Conservation (phyloP, 2,888 invertebrate genomes). For the Apoda limacodes region DNA sequence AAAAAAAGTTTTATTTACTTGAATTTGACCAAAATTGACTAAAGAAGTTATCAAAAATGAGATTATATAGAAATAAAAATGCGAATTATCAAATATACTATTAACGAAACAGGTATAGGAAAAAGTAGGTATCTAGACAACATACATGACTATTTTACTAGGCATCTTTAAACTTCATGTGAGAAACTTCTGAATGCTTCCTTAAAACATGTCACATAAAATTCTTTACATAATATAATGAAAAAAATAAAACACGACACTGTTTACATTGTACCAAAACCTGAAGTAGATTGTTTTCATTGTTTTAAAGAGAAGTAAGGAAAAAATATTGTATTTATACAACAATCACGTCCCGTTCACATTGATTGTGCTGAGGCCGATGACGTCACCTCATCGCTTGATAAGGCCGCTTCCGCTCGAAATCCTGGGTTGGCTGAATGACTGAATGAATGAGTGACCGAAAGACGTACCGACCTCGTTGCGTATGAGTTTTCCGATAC, state of each 20-base stretch:
- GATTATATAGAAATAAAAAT: too few species aligned
- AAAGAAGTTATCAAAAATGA: too few species aligned
- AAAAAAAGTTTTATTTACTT: too few species aligned
- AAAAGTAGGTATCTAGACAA: too few species aligned
- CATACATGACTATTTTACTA: slow-evolving; percentile 10
- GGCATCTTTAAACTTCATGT: too few species aligned
- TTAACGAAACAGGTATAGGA: too few species aligned
- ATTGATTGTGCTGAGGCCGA: slow-evolving; percentile 39
- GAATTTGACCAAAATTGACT: too few species aligned
- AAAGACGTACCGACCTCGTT: slow-evolving; percentile 30
- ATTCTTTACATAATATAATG: slow-evolving; percentile 10
- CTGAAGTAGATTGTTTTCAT: slow-evolving; percentile 47
- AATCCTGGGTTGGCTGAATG: slow-evolving; percentile 36
- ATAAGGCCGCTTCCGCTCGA: slow-evolving; percentile 63
- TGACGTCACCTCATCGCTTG: slow-evolving; percentile 61
- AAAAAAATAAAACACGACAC: too few species aligned
- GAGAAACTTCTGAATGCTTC: slow-evolving; percentile 2
- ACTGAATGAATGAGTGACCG: slow-evolving; percentile 23
- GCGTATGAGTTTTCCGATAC: slow-evolving; percentile 23
- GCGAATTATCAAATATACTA: too few species aligned
- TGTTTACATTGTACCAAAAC: slow-evolving; percentile 29
- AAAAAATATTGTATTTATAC: slow-evolving; percentile 54
- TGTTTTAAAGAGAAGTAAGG: slow-evolving; percentile 45
- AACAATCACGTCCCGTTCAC: slow-evolving; percentile 57
- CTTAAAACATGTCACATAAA: slow-evolving; percentile 1